Percentiles rank a stretch among this genome's conserved stretches.
Evolutionary conservation across 1,140 invertebrate genomes (phyloP).

Genomic region (Meloidogyne floridensis): DNA sequence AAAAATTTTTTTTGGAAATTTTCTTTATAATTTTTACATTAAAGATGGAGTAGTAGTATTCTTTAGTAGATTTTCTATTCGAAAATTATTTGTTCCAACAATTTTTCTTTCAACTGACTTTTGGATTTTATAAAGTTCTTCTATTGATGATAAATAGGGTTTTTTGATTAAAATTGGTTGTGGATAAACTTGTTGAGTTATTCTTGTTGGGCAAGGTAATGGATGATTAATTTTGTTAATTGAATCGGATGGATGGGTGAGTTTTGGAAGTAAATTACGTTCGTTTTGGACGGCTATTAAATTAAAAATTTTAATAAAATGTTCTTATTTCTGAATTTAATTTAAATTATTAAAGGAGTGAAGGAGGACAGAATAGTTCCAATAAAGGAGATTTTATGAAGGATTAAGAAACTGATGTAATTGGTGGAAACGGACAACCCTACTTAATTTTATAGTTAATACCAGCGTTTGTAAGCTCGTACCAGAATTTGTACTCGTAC

Average conservation of each 20-base stretch:
- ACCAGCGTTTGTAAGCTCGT: too few species aligned
- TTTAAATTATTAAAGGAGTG: conserved; percentile 11
- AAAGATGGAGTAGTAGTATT: not conserved
- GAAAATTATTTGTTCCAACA: conserved; percentile 2
- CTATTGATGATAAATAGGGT: conserved; percentile 49
- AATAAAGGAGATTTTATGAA: too few species aligned
- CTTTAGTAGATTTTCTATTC: not conserved
- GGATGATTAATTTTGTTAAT: not conserved
- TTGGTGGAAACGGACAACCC: too few species aligned
- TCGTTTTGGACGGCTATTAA: conserved; percentile 57
- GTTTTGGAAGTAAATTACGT: conserved; percentile 37
- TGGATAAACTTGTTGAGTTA: not conserved
- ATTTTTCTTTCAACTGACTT: too few species aligned
- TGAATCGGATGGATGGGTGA: not conserved
- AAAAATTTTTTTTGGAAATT: not conserved
- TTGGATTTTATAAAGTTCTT: conserved; percentile 29
- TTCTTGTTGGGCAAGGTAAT: not conserved
- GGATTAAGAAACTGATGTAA: too few species aligned
- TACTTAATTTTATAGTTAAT: too few species aligned
- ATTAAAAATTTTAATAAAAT: not conserved
- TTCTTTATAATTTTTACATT: not conserved
- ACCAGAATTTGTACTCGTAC: too few species aligned
- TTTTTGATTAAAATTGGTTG: not conserved
- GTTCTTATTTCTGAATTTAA: not conserved
- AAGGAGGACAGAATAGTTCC: too few species aligned